Evolutionary conservation across 1,140 invertebrate species (phyloP).

Genomic region (Oedothorax gibbosus): DNA sequence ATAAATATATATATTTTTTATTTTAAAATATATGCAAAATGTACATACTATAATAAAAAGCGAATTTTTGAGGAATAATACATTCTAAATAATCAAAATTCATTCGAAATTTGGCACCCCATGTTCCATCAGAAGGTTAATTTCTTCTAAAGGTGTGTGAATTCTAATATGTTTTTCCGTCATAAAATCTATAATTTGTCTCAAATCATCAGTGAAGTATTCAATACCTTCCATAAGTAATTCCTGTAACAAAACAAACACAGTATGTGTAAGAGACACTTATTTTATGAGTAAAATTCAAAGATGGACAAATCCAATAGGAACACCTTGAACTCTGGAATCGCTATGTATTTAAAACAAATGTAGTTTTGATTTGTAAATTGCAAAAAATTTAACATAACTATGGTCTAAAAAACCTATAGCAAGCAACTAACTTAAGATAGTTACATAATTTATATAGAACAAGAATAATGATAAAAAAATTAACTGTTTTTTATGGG

Average conservation of each 20-base stretch:
- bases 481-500: too few relatives aligned
- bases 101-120: neutral
- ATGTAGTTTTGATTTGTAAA: too few relatives aligned
- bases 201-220: constrained; percentile 66
- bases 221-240: constrained; percentile 68
- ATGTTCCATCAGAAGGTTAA: constrained; percentile 67
- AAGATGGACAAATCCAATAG: too few relatives aligned
- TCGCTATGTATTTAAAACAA: too few relatives aligned
- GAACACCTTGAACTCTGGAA: too few relatives aligned
- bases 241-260: constrained; percentile 63
- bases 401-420: too few relatives aligned
- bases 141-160: constrained; percentile 70
- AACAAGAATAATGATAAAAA: too few relatives aligned
- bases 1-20: neutral
- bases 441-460: too few relatives aligned
- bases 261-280: neutral
- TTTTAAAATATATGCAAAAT: neutral
- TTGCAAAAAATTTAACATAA: too few relatives aligned
- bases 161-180: constrained; percentile 70
- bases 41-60: neutral
- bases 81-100: too few relatives aligned
- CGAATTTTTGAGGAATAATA: neutral
- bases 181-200: constrained; percentile 69
- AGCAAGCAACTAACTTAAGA: too few relatives aligned
- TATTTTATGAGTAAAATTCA: neutral